Evolutionary conservation across 2,113 vertebrate species (phyloP).

Genomic region (Struthio camelus): DNA sequence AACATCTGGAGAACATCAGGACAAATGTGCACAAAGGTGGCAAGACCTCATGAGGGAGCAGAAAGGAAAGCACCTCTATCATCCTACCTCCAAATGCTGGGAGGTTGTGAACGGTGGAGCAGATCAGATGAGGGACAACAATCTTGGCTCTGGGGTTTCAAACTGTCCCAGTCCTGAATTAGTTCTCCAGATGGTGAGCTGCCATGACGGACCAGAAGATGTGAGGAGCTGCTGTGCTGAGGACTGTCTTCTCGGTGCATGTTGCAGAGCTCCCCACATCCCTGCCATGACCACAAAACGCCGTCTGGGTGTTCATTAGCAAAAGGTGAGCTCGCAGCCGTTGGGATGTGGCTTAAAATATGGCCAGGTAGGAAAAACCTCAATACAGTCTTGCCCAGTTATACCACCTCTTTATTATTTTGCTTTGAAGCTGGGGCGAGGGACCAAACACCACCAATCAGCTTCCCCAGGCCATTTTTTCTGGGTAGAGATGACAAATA

Average conservation of each 20-base stretch:
- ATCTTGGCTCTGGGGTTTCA: background rate
- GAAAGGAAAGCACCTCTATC: background rate
- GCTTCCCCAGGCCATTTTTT: background rate
- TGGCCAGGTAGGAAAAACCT: background rate
- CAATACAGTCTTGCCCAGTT: background rate
- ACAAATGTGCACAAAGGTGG: background rate
- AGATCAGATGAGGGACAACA: background rate
- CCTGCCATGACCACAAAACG: background rate
- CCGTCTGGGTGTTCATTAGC: background rate
- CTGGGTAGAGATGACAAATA: constrained; percentile 46
- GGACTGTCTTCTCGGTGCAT: background rate
- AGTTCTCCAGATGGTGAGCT: background rate
- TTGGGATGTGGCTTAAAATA: background rate
- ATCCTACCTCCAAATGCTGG: background rate
- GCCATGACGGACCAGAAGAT: no score
- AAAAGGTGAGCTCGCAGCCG: no score
- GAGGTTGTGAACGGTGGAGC: background rate
- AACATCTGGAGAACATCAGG: background rate
- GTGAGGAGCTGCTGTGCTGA: background rate
- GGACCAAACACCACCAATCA: background rate
- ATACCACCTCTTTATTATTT: background rate
- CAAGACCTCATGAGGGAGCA: background rate
- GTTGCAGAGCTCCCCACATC: background rate
- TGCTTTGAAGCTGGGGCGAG: background rate
- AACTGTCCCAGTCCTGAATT: background rate